phyloP scores from a whole-genome alignment of 2,797 vertebrate species.

The Otus scops region DNA sequence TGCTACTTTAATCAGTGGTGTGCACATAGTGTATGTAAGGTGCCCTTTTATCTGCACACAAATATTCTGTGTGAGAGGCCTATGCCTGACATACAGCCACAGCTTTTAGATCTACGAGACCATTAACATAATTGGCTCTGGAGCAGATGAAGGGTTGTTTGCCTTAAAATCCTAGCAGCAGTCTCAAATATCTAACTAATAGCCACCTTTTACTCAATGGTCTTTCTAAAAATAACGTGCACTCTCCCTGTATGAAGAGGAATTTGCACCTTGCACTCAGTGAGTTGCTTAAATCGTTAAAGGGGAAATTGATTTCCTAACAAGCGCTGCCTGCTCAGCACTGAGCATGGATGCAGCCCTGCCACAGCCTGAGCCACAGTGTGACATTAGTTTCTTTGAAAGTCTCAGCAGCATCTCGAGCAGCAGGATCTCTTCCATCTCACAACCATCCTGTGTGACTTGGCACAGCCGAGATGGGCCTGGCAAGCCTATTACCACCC shows the following conservation, averaged over 20 bases:
- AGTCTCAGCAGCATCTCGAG: not conserved
- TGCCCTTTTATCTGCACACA: slow-evolving; percentile 11
- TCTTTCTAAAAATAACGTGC: not conserved
- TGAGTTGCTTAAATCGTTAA: not conserved
- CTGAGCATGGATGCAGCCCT: not conserved
- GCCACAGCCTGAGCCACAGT: not conserved
- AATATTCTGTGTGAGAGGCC: not conserved
- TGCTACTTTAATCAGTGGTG: not conserved
- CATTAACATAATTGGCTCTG: slow-evolving; percentile 74
- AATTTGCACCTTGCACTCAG: not conserved
- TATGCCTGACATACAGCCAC: not conserved
- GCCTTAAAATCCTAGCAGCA: slow-evolving; percentile 60
- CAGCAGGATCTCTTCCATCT: not conserved
- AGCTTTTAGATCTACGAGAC: slow-evolving; percentile 44
- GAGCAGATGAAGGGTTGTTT: slow-evolving; percentile 61
- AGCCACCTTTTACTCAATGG: slow-evolving; percentile 15
- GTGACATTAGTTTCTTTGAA: not conserved
- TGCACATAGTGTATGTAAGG: not conserved
- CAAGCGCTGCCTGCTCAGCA: not conserved
- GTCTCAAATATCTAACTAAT: slow-evolving; percentile 56
- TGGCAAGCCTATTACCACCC: not conserved
- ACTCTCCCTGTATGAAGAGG: not conserved
- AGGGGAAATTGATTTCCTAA: slow-evolving; percentile 25
- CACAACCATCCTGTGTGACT: not conserved
- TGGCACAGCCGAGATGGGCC: not conserved